phyloP scores from a whole-genome alignment of 2,888 invertebrate genomes.

The Griposia aprilina region DNA sequence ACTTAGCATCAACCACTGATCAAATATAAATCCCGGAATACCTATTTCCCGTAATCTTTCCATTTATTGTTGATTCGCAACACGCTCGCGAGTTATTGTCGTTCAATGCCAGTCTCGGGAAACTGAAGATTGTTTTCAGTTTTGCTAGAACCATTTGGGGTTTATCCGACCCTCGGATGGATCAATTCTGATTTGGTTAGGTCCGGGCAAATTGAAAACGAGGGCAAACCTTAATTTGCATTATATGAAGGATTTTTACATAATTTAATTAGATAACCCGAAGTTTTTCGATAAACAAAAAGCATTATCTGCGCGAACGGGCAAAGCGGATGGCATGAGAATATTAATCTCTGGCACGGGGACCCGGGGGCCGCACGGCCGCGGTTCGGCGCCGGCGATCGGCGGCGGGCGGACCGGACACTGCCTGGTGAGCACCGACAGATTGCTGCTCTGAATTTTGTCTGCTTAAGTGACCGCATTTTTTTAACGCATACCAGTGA shows the following conservation, averaged over 20 bases:
- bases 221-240: slow-evolving; percentile 57
- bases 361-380: not conserved
- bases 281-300: slow-evolving; percentile 56
- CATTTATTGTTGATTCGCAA: slow-evolving; percentile 69
- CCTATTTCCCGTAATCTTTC: slow-evolving; percentile 59
- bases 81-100: slow-evolving; percentile 67
- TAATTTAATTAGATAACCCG: slow-evolving; percentile 55
- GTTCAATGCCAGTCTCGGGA: slow-evolving; percentile 63
- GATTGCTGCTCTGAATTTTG: slow-evolving; percentile 36
- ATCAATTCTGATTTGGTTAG: slow-evolving; percentile 69
- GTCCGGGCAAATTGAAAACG: slow-evolving; percentile 61
- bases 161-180: slow-evolving; percentile 72
- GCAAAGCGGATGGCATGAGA: slow-evolving; percentile 34
- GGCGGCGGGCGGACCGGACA: not conserved
- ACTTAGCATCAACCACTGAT: slow-evolving; percentile 35
- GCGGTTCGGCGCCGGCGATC: not conserved
- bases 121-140: slow-evolving; percentile 73
- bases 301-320: slow-evolving; percentile 40
- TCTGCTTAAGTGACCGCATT: slow-evolving; percentile 28
- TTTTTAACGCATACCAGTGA: slow-evolving; percentile 31
- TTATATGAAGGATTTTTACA: slow-evolving; percentile 58
- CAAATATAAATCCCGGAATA: slow-evolving; percentile 45
- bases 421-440: slow-evolving; percentile 36
- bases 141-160: slow-evolving; percentile 69
- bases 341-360: slow-evolving; percentile 52